A percentile compares a stretch with the other conserved stretches of the same genome.
These are phyloP conservation scores for Grallaria varia DNA, from an alignment of 2,113 vertebrate genomes.

Conservation along the genomic window DNA sequence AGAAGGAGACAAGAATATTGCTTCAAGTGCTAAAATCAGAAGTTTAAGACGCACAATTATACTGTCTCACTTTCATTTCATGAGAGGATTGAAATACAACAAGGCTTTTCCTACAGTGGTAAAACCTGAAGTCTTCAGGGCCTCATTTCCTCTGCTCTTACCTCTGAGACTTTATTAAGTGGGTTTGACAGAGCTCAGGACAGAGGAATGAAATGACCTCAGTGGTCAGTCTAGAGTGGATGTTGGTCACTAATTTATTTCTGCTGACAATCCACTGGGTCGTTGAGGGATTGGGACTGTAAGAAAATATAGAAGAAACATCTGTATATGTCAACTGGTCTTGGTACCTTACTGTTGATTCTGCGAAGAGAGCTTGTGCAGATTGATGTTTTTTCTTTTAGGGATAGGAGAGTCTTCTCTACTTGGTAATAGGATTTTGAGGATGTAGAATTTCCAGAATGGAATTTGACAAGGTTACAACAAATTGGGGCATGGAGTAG, in stretches of 20 bases:
- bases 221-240: background rate
- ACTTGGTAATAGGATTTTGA: background rate
- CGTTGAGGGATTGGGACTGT: background rate
- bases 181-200: background rate
- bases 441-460: background rate
- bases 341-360: background rate
- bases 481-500: background rate
- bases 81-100: background rate
- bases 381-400: background rate
- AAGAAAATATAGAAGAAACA: background rate
- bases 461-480: background rate
- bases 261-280: background rate
- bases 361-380: background rate
- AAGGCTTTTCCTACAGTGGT: background rate
- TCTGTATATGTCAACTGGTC: background rate
- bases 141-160: background rate
- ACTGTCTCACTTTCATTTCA: background rate
- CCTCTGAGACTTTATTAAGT: background rate
- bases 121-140: background rate
- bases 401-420: background rate
- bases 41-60: background rate
- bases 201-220: background rate
- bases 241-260: background rate
- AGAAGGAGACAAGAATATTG: background rate
- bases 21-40: background rate